These are phyloP conservation scores for Petrolisthes manimaculis DNA, from an alignment of 2,888 invertebrate species.

Conservation along the genomic window DNA sequence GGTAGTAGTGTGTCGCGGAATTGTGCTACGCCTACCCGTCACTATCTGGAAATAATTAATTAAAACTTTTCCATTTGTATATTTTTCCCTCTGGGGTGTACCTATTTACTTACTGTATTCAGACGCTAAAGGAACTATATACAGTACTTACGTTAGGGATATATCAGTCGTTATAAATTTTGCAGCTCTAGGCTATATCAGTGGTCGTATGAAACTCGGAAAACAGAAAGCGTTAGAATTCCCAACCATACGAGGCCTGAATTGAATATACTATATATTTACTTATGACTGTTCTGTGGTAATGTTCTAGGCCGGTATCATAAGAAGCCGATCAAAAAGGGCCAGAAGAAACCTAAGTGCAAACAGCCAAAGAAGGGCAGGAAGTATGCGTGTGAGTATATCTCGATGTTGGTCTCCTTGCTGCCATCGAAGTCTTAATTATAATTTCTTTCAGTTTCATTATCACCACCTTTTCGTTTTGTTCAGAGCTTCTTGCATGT, in stretches of 20 bases:
- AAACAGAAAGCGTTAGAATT: not conserved
- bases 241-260: not conserved
- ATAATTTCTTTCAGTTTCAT: not conserved
- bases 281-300: not conserved
- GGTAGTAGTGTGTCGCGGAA: too few relatives aligned
- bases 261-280: not conserved
- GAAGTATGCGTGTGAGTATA: slow-evolving; percentile 69
- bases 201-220: too few relatives aligned
- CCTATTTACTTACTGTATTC: too few relatives aligned
- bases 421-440: not conserved
- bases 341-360: slow-evolving; percentile 78
- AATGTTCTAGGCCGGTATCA: slow-evolving; percentile 49
- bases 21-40: too few relatives aligned
- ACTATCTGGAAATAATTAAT: too few relatives aligned
- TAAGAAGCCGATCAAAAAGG: slow-evolving; percentile 76
- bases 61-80: too few relatives aligned
- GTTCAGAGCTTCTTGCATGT: not conserved
- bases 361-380: slow-evolving; percentile 91
- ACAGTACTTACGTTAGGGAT: too few relatives aligned
- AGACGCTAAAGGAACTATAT: too few relatives aligned
- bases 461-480: not conserved
- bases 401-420: too few relatives aligned
- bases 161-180: too few relatives aligned
- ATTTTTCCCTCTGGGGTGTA: too few relatives aligned
- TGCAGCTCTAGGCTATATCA: too few relatives aligned